Base-by-base conservation (phyloP, 2,797 vertebrate species). In the Gorsachius magnificus region DNA sequence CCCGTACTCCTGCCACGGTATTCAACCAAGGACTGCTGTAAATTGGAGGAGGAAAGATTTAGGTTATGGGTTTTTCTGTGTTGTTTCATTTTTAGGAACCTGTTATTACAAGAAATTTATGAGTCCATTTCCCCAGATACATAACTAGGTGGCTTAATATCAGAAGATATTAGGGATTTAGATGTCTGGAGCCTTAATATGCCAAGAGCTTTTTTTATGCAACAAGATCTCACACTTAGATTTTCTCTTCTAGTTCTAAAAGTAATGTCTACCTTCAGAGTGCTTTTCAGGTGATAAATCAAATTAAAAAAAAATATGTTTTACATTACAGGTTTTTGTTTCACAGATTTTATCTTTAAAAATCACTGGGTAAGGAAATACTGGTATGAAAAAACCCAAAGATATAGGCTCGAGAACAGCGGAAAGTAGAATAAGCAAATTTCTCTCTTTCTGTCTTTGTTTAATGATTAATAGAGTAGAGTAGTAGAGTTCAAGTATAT, bases 1-100 rank as follows among this genome's bases (percentile, higher is more conserved):
- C 25, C 36, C 13, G 4, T 69, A 41, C 15, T 89, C 8, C 21
- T 86, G 11, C 17, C 38, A 25, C 0, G 0, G 5, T 36, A 6
- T 61, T 6, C 57, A 71, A 78, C n/a, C 33, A 38, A 81, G 24
- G 16, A 31, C 10, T 86, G 11, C 11, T 86, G 50, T 68, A 78
- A 91, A 65, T 53, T 57, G 29, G 10, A 86, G 28, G n/a, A 87
- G 35, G 5, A 69, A 71, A 38, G 12, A 63, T 57, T 46, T 61
- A 56, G 57, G 3, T 83, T 83, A 33, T 11, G 18, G 29, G 0
- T 0, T 4, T 16, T 21, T 70, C 22, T 6, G 13, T 70, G 15
- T 41, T 4, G 8, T 58, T 85, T 82, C 3, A 22, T 85, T 87
- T 90, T 60, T 60, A 77, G 85, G 38, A 78, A 13, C 33, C 26